Percentiles rank a stretch among this genome's conserved stretches.
These are phyloP conservation scores for Notolepis coatsorum DNA, from an alignment of 2,797 vertebrate species.

Conservation along the genomic window DNA sequence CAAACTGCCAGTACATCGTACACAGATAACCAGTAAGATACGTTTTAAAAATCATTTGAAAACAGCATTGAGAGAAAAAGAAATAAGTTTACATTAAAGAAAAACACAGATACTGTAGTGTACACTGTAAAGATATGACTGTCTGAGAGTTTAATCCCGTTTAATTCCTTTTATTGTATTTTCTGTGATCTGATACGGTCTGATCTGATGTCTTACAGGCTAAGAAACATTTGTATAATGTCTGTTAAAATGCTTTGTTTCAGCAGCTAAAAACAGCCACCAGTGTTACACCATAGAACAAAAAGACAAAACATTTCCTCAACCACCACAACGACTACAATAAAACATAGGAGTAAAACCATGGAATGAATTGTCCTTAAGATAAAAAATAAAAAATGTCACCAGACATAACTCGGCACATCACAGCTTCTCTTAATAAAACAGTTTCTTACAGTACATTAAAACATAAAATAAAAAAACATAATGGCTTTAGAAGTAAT, in stretches of 20 bases:
- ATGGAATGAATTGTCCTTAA: neutral
- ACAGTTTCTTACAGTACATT: neutral
- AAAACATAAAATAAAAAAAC: conserved; percentile 2
- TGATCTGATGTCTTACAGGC: neutral
- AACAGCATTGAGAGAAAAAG: too few relatives aligned
- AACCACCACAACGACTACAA: too few relatives aligned
- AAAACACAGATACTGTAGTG: too few relatives aligned
- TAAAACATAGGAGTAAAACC: neutral
- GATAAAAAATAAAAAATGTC: neutral
- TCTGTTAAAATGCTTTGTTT: neutral
- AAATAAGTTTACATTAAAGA: too few relatives aligned
- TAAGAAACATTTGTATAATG: neutral
- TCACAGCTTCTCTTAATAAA: neutral
- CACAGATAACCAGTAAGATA: too few relatives aligned
- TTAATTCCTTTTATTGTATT: too few relatives aligned
- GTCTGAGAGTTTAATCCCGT: neutral
- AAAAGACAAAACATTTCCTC: too few relatives aligned
- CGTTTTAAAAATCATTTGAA: too few relatives aligned
- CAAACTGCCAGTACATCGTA: too few relatives aligned
- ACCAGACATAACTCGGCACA: neutral
- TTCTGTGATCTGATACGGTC: too few relatives aligned
- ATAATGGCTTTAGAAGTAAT: conserved; percentile 5
- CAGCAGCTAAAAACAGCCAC: too few relatives aligned
- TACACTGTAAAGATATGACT: neutral
- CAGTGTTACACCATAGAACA: too few relatives aligned